Base-by-base conservation (phyloP, 2,888 invertebrate genomes). In the Disparrhopalites patrizii region DNA sequence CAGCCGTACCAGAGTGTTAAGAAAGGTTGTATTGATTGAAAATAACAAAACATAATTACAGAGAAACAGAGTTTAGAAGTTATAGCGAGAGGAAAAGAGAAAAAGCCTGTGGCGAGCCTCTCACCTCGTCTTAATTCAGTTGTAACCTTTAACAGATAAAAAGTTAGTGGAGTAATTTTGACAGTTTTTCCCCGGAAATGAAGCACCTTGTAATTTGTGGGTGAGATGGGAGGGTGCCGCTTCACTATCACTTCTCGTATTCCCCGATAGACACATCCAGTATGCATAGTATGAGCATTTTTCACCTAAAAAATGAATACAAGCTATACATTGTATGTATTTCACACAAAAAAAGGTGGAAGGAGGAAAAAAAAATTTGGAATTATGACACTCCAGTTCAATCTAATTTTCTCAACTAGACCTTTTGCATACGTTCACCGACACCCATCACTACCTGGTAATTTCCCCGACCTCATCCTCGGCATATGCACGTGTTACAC, bases 131-230 rank as follows among this genome's bases (percentile, higher is more conserved):
- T 66, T 66, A 68, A 68, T 68, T 66, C 62, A 68, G 63, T 63
- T 68, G 66, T 68, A 66, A 63, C 51, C 38, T 47, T 4, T 47
- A 40, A 36, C n/a, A 43, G 56, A 65, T 54, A 66, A 60, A 62
- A 61, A 58, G 54, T 60, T 58, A 65, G 51, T 55, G 68, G 56
- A 63, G 68, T 68, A 68, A 64, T 66, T 68, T 66, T 68, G 68
- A 68, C 66, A 66, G 68, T 66, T 68, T 61, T 38, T 69, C 65
- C 62, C 69, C 69, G 66, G 69, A 69, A 69, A 67, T 67, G 69
- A 60, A 58, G 62, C 62, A 64, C 62, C 51, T 61, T 65, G 58
- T 69, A 67, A 69, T 69, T 67, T 69, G 69, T 67, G 69, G 69
- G 69, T 67, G 65, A 69, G 69, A 65, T 50, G 56, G 60, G 65